phyloP scores from a whole-genome alignment of 92 coral and sea anemone genomes.

The Pocillopora meandrina region DNA sequence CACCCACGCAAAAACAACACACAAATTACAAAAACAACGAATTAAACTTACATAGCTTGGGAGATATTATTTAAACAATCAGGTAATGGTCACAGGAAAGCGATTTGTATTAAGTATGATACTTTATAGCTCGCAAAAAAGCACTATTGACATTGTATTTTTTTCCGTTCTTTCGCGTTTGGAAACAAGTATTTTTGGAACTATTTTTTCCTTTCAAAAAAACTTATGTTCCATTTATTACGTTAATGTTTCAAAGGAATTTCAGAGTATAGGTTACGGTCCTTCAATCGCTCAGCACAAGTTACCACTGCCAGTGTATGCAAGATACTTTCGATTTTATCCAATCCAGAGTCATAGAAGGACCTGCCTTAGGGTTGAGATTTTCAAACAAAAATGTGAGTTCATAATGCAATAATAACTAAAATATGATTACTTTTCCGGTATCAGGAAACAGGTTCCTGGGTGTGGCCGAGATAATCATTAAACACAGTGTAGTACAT shows the following conservation, averaged over 20 bases:
- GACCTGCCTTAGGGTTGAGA: neutral
- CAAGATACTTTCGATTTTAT: slow-evolving; percentile 2
- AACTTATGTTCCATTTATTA: neutral
- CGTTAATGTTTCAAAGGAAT: neutral
- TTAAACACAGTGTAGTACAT: too few species aligned
- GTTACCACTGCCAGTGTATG: neutral
- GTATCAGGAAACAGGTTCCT: too few species aligned
- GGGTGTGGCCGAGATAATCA: too few species aligned
- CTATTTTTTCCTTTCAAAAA: neutral
- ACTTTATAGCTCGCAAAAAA: too few species aligned
- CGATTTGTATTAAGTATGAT: too few species aligned
- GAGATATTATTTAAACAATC: too few species aligned
- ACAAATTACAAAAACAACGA: too few species aligned
- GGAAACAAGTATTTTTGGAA: neutral
- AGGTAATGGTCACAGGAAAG: too few species aligned
- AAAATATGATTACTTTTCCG: too few species aligned
- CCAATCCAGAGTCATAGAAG: neutral
- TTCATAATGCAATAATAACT: neutral
- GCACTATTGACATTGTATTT: too few species aligned
- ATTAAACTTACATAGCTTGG: too few species aligned
- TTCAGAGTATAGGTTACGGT: neutral
- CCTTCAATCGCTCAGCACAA: neutral
- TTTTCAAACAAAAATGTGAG: neutral
- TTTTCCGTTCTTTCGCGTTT: neutral
- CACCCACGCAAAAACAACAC: too few species aligned